Conservation (phyloP, 2,888 invertebrate genomes). For the Lochmaea capreae region DNA sequence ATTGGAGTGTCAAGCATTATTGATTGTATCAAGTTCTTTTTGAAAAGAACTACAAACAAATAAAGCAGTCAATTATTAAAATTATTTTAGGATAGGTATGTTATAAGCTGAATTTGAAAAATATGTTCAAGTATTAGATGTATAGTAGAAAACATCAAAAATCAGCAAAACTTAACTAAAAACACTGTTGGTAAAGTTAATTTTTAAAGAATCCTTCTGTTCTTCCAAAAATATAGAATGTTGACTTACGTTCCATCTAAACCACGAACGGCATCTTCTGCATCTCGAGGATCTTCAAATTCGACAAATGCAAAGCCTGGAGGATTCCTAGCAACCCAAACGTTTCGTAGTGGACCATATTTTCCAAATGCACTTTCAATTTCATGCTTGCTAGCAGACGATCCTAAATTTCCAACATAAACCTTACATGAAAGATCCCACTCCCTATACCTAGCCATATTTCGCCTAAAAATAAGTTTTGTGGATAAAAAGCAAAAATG, state of each 20-base stretch:
- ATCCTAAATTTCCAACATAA: constrained; percentile 95
- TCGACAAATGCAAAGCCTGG: constrained; percentile 96
- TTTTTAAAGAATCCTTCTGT: no score
- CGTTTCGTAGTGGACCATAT: constrained; percentile 91
- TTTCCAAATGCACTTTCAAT: constrained; percentile 93
- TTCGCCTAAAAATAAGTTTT: constrained; percentile 29
- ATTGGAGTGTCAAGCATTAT: no score
- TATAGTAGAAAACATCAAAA: no score
- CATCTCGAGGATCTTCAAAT: constrained; percentile 92
- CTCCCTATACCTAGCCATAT: constrained; percentile 81
- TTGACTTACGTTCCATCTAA: constrained; percentile 61
- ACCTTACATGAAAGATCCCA: constrained; percentile 93
- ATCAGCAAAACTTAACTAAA: no score
- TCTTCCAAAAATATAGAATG: not conserved
- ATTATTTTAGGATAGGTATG: no score
- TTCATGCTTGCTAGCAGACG: constrained; percentile 91
- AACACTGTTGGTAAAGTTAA: no score
- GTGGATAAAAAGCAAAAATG: constrained; percentile 7
- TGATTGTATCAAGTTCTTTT: no score
- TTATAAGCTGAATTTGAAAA: no score
- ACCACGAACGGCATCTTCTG: constrained; percentile 86
- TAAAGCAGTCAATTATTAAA: no score
- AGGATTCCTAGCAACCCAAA: constrained; percentile 97
- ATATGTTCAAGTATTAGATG: no score
- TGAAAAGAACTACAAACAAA: no score